Base-by-base conservation (phyloP, 30 jellyfish, hydroid and myxozoan species). In the Hydractinia symbiolongicarpus region DNA sequence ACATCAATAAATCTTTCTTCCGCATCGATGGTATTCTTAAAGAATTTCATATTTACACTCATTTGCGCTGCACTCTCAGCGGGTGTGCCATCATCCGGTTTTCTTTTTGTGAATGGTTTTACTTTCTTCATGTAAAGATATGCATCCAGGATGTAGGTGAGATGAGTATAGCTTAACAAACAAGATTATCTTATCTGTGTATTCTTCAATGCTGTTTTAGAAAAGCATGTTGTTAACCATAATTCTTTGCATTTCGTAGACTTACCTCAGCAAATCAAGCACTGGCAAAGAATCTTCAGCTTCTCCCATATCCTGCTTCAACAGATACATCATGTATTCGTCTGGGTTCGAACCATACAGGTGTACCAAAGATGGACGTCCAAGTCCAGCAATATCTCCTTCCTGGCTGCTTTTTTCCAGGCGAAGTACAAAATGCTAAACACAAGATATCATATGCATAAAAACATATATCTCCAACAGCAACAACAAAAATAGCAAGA, bases 91-190 rank as follows among this genome's bases (percentile, higher is more conserved):
- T 30, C 2, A 30, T 30, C 44, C 2, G 44, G 44, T 30, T 30
- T 30, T 2, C 44, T 30, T 30, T 7, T 66, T 6, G 76, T 51
- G 40, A 74, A 74, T 10, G 66, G 66, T 44, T 60, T 55, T 19
- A 79, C 64, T 72, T 85, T 90, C 77, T 79, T 76, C 92, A 83
- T 68, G 82, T 90, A 90, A 83, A 90, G 79, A 73, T 84, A 87
- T 11, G 97, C 97, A 72, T 90, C 97, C 55, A 90, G 90, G 8
- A 90, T 88, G 54, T 80, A 86, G 15, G 97, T 82, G 44, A 90
- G 73, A 71, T 85, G 97, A 67, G 92, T 86, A 61, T 90, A 90
- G 84, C 97, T 90, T 52, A 72, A 78, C 76, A 7, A 4, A 72
- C 19, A 11, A 58, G 2, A 58, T 30, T 30, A 0, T 30, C 44